Percentiles rank a stretch among this genome's conserved stretches.
phyloP scores from a whole-genome alignment of 1,140 invertebrate species.

The Xylocopa sonorina region DNA sequence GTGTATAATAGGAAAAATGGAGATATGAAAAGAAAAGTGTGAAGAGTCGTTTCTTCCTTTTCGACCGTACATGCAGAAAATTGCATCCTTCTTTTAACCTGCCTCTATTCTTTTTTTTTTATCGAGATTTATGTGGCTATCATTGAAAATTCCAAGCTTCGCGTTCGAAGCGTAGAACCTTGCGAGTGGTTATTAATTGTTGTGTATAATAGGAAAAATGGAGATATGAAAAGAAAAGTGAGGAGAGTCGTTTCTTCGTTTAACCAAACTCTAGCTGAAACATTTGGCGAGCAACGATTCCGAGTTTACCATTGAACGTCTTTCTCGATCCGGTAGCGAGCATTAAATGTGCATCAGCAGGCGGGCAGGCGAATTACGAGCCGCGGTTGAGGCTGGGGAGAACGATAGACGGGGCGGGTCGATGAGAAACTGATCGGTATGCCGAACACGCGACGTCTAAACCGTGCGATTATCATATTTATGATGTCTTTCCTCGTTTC shows the following conservation, averaged over 20 bases:
- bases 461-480: slow-evolving; percentile 52
- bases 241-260: not conserved
- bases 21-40: too few species aligned
- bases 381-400: too few species aligned
- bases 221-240: too few species aligned
- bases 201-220: too few species aligned
- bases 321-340: not conserved
- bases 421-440: slow-evolving; percentile 40
- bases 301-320: not conserved
- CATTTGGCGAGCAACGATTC: not conserved
- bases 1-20: too few species aligned
- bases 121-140: too few species aligned
- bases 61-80: not conserved
- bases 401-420: not conserved
- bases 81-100: not conserved
- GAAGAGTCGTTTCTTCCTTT: not conserved
- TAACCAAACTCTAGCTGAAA: not conserved
- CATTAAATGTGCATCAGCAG: slow-evolving; percentile 27
- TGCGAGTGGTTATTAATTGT: too few species aligned
- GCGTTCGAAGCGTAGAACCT: too few species aligned
- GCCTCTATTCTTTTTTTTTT: not conserved
- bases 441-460: slow-evolving; percentile 43
- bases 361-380: not conserved
- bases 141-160: too few species aligned
- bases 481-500: slow-evolving; percentile 45